Evolutionary conservation across 2,888 invertebrate genomes (phyloP).

Genomic region (Hypercompe scribonia): DNA sequence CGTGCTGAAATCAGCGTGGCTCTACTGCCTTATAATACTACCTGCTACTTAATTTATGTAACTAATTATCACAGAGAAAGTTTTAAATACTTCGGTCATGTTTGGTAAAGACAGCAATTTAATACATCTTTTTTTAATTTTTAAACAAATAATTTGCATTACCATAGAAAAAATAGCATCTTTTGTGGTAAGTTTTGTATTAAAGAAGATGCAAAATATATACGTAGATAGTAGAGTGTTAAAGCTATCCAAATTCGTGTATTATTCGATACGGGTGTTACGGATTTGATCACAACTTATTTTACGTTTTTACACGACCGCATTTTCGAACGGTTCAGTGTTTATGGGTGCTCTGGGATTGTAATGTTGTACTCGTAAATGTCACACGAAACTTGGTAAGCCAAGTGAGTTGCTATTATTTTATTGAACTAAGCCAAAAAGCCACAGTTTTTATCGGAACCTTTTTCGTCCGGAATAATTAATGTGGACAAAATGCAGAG

Average conservation of each 20-base stretch:
- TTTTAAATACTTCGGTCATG: too few species aligned
- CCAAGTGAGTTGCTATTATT: slow-evolving; percentile 9
- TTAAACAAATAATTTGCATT: too few species aligned
- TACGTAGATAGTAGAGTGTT: neutral
- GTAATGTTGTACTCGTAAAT: slow-evolving; percentile 25
- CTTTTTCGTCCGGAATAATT: neutral
- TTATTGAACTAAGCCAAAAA: neutral
- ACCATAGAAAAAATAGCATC: too few species aligned
- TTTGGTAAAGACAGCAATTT: too few species aligned
- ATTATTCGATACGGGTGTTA: neutral
- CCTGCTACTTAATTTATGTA: too few species aligned
- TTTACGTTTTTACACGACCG: slow-evolving; percentile 17
- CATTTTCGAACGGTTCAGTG: slow-evolving; percentile 22
- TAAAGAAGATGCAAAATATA: neutral
- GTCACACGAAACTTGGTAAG: slow-evolving; percentile 19
- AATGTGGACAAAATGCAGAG: neutral
- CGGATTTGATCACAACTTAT: slow-evolving; percentile 20
- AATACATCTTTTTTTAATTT: too few species aligned
- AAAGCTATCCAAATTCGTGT: slow-evolving; percentile 3
- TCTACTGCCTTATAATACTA: too few species aligned
- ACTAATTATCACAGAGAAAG: too few species aligned
- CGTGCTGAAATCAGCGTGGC: too few species aligned
- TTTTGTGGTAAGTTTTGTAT: neutral
- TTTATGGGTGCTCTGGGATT: slow-evolving; percentile 25
- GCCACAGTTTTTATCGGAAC: neutral